These are phyloP conservation scores for Mixornis gularis DNA, from an alignment of 2,113 vertebrate genomes.

Conservation along the genomic window DNA sequence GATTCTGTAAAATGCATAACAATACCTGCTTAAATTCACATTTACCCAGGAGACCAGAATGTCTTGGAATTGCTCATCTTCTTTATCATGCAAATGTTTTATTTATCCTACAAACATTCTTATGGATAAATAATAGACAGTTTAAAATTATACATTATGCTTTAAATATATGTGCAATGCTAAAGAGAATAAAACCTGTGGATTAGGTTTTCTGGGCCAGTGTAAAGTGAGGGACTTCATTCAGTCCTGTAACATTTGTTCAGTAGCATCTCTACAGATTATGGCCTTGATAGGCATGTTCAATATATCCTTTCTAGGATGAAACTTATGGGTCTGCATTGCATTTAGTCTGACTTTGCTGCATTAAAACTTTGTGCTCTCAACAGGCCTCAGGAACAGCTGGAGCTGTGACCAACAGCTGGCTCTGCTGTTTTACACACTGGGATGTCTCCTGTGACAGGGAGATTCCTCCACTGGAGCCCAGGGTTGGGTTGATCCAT, in stretches of 20 bases:
- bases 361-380: neutral
- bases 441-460: neutral
- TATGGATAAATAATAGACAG: conserved; percentile 51
- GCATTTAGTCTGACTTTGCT: neutral
- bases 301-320: neutral
- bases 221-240: neutral
- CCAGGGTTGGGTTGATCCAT: neutral
- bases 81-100: conserved; percentile 68
- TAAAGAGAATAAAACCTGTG: neutral
- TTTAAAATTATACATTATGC: conserved; percentile 10
- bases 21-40: conserved; percentile 66
- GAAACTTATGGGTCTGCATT: neutral
- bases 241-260: neutral
- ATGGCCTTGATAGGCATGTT: neutral
- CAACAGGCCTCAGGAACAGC: neutral
- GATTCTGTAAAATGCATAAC: conserved; percentile 17
- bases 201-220: neutral
- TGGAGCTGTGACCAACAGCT: neutral
- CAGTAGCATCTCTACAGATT: neutral
- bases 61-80: conserved; percentile 17
- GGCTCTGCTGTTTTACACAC: neutral
- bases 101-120: conserved; percentile 60
- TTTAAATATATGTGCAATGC: neutral
- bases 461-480: neutral
- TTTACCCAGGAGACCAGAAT: conserved; percentile 35